Evolutionary conservation across 2,113 vertebrate genomes (phyloP), one percentile per base, ranked within the genome.

Genomic region (Crotophaga sulcirostris): DNA sequence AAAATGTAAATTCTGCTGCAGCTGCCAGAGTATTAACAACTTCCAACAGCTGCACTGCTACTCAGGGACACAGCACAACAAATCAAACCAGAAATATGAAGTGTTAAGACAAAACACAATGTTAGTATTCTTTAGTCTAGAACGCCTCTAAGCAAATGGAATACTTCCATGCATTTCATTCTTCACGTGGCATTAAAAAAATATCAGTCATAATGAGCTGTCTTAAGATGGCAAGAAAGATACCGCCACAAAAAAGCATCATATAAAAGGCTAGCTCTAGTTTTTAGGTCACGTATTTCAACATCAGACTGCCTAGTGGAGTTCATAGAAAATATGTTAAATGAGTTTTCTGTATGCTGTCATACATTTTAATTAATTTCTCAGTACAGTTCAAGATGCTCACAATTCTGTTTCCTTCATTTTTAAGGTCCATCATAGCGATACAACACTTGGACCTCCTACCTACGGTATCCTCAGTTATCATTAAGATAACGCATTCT

Each of bases 41-140:
- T 93, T 87, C 82, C 82, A 95, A 94, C 84, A 85, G 89, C 91
- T 91, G 93, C 66, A 84, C 69, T 92, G 94, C 66, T 91, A 79
- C 74, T 66, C 81, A 76, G 84, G 78, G 74, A 79, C 91, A 72
- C 18, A 60, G 36, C 63, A 89, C 47, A 91, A 87, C 89, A 93
- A 91, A 93, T 88, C 88, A 92, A 86, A 83, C 33, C 36, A 96
- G 68, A 91, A 94, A 93, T 38, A 56, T 6, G 17, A 94, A 82
- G 60, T 1, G 0, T 70, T 76, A 74, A 62, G 75, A 63, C 49
- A 86, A 64, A 94, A 77, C 26, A 95, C 51, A 78, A 31, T 25
- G 6, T 52, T 56, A 79, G 12, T 21, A 54, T 84, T 80, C 38
- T 63, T 47, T 13, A 81, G 36, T n/a, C 58, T 44, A 62, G 28